Base-by-base conservation (phyloP, 2,113 vertebrate genomes). In the Donacobius atricapilla region DNA sequence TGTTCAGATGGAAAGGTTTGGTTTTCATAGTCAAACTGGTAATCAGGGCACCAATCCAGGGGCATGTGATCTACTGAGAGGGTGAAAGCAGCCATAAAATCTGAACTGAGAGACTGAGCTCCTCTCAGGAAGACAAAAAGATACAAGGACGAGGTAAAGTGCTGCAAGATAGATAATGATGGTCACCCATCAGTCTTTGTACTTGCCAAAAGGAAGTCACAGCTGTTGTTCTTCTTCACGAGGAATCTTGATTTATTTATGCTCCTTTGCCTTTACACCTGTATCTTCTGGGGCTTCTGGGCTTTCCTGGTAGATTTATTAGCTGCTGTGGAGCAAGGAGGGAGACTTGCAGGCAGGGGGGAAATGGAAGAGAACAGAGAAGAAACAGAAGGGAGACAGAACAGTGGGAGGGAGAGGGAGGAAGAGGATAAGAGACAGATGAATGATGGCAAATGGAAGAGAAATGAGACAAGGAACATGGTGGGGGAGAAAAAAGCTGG, bases 361-460 rank as follows among this genome's bases (percentile, higher is more conserved):
- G 48, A 71, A 96, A 66, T 76, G 94, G 79, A 90, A 76, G 78
- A 89, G 89, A 87, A 87, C 35, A 3, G 7, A 73, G 50, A 84
- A 95, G 83, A 91, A 97, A 51, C 83, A 85, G 85, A 94, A 96
- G 91, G 93, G 93, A 94, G 66, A 87, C 72, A 61, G 87, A 95
- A 65, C 31, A 75, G 83, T 93, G 91, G 95, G 94, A 95, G 92
- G 93, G 89, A 92, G 69, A 84, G 56, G 91, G 79, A 92, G 93
- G 88, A 86, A 82, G 95, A 86, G 75, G 79, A 44, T 50, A 90
- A 89, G 82, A 95, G 88, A 35, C 18, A 89, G 81, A 81, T 92
- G 95, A 97, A 97, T 97, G 94, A 97, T 45, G 21, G 97, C 87
- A 96, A 95, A 97, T 96, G 93, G 76, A 94, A 82, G 87, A 93